Evolutionary conservation across 2,888 invertebrate species (phyloP), one percentile per base, ranked within the genome.

Genomic region (Artemia sinica): DNA sequence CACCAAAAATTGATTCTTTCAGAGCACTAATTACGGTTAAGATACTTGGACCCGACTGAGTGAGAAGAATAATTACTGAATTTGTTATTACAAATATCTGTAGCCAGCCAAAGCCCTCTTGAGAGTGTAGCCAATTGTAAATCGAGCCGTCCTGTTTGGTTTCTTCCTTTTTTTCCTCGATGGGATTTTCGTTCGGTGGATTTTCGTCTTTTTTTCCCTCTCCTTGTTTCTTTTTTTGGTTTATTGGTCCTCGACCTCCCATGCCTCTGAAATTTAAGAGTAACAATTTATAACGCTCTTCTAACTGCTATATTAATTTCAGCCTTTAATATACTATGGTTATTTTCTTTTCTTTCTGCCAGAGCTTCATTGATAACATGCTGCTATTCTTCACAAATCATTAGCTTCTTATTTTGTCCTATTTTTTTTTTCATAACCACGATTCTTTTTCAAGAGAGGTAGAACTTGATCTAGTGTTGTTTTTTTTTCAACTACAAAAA

Each of bases 201-300:
- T 58, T 28, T 10, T 58, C 12, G 0, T 58, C 63, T 28, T 58
- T 10, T 2, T 58, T 58, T 41, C 41, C 41, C 41, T 41, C 41
- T 41, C 41, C 41, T 41, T 41, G 41, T 58, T 58, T 58, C 63
- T 58, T 58, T 9, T 58, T 58, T n/a, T 58, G 63, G 63, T n/a
- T 58, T 58, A 28, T 58, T 58, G n/a, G 63, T 8, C 63, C 63
- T 58, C 63, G n/a, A 18, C 63, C 63, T 8, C 63, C 63, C 63
- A 58, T 58, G n/a, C n/a, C 63, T 58, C 14, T 28, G 41, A 41
- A 41, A 41, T 41, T 41, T 41, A 41, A 41, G 6, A 41, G 41
- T 41, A 41, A 41, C 41, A 41, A 3, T 41, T 1, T 41, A 41
- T 41, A 41, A 41, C 41, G 41, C 4, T 41, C 41, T 41, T 41